phyloP scores from a whole-genome alignment of 2,113 vertebrate species.

The Anhinga rufa region DNA sequence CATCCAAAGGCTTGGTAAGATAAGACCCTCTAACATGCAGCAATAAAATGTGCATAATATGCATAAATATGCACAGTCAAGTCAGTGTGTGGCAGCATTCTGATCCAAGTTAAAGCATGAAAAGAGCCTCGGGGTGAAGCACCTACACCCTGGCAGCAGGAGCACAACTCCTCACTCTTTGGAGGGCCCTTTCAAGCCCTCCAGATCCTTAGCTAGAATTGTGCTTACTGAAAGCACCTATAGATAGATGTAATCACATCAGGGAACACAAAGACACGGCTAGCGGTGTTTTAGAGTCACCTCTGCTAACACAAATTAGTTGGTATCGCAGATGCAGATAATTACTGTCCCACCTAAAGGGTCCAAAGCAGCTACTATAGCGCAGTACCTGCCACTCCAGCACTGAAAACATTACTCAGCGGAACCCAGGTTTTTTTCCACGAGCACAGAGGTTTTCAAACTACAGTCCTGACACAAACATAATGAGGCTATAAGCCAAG shows the following conservation, averaged over 20 bases:
- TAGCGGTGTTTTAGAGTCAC: neutral
- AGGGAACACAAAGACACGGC: neutral
- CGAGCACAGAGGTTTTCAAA: neutral
- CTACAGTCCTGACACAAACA: neutral
- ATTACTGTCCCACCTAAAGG: neutral
- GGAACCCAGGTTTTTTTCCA: neutral
- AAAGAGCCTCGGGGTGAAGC: neutral
- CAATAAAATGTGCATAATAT: neutral
- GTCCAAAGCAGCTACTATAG: neutral
- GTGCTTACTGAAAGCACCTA: neutral
- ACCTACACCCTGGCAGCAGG: neutral
- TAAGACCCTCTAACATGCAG: fast-evolving
- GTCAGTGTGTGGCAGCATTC: neutral
- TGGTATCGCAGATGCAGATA: neutral
- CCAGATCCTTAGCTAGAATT: neutral
- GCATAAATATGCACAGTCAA: neutral
- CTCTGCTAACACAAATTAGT: neutral
- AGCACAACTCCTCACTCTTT: neutral
- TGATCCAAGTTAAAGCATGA: neutral
- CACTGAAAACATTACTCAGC: fast-evolving
- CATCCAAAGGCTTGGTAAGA: neutral
- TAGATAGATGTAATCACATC: no score
- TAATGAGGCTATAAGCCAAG: neutral
- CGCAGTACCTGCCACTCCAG: neutral
- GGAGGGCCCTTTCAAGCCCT: neutral